Conservation (phyloP, 2,888 invertebrate genomes). For the Eristalinus sepulchralis region DNA sequence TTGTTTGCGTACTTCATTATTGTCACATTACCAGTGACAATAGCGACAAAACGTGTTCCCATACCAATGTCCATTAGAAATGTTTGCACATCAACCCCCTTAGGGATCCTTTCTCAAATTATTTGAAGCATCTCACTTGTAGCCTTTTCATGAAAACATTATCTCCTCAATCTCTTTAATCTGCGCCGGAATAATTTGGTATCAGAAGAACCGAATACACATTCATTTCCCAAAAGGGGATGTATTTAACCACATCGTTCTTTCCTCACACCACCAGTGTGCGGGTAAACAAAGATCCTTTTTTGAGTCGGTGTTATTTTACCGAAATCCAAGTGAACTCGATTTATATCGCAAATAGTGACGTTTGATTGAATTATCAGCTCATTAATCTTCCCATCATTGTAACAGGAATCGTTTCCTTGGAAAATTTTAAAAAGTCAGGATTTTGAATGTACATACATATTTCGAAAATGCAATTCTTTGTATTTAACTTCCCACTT, state of each 20-base stretch:
- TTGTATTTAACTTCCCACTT: neutral
- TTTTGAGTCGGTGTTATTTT: slow-evolving; percentile 17
- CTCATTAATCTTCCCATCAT: neutral
- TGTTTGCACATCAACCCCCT: slow-evolving; percentile 45
- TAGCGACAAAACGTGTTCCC: slow-evolving; percentile 10
- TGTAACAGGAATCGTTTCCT: neutral
- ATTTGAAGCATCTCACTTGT: slow-evolving; percentile 6
- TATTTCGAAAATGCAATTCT: neutral
- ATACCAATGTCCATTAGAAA: slow-evolving; percentile 40
- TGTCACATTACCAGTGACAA: slow-evolving; percentile 53
- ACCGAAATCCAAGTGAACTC: slow-evolving; percentile 12
- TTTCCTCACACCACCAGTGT: neutral
- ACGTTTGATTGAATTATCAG: slow-evolving; percentile 51
- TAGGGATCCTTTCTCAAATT: slow-evolving; percentile 1
- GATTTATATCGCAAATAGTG: neutral
- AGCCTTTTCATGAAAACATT: slow-evolving; percentile 15
- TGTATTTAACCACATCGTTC: slow-evolving; percentile 8
- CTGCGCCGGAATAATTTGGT: slow-evolving; percentile 32
- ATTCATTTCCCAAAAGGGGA: slow-evolving; percentile 9
- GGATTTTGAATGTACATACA: neutral
- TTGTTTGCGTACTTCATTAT: slow-evolving; percentile 46
- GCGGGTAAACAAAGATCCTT: neutral
- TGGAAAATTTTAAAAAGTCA: neutral
- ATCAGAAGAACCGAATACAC: neutral
- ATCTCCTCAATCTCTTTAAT: slow-evolving; percentile 37